Percentiles rank a stretch among this genome's conserved stretches.
Conservation (phyloP, 2,888 invertebrate genomes). For the Synanthedon andrenaeformis region DNA sequence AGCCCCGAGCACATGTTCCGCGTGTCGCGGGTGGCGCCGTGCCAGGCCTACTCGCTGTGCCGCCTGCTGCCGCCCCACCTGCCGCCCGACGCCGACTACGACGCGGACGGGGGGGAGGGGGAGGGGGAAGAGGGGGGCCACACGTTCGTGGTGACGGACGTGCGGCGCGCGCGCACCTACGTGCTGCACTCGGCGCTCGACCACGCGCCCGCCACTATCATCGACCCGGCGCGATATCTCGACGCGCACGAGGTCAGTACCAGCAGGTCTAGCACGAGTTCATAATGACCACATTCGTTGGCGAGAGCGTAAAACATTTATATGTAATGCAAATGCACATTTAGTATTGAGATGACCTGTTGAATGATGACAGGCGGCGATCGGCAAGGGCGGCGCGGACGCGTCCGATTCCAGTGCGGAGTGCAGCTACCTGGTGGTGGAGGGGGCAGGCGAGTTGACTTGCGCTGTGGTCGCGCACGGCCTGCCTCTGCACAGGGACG, state of each 20-base stretch:
- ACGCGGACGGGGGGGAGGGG: constrained; percentile 4
- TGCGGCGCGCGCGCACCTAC: constrained; percentile 38
- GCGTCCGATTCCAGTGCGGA: constrained; percentile 10
- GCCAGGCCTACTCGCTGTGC: constrained; percentile 46
- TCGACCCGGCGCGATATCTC: constrained; percentile 19
- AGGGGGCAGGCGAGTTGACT: constrained; percentile 35
- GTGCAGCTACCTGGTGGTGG: constrained; percentile 41
- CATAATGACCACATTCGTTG: too few species aligned
- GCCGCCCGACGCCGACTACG: too few species aligned
- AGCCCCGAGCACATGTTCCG: constrained; percentile 19
- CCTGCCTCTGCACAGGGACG: constrained; percentile 25
- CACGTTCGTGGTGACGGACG: constrained; percentile 56
- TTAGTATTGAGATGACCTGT: neutral
- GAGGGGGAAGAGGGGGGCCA: constrained; percentile 16
- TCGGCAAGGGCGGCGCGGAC: constrained; percentile 2
- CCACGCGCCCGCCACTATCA: constrained; percentile 31
- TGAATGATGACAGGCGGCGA: neutral
- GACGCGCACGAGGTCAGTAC: neutral
- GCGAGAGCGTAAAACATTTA: too few species aligned
- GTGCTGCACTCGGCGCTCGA: constrained; percentile 42
- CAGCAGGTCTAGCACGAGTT: neutral
- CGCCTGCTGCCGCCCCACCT: constrained; percentile 29
- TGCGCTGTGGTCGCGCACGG: constrained; percentile 39
- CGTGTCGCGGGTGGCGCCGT: constrained; percentile 44
- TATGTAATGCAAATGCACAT: too few species aligned